Evolutionary conservation across 2,113 vertebrate genomes (phyloP).

Genomic region (Romanogobio albipinnatus): DNA sequence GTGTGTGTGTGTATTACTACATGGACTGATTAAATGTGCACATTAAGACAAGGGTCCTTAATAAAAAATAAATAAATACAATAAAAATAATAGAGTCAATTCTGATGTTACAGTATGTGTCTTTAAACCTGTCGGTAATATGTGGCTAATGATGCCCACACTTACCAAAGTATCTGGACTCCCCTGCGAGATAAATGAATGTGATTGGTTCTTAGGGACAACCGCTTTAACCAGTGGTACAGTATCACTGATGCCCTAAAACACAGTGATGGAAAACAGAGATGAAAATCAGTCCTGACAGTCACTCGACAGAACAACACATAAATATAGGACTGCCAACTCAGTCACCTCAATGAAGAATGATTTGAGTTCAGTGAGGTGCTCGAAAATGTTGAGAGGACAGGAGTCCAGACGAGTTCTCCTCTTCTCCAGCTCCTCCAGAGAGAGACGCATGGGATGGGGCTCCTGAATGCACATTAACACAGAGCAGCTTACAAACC

Average conservation of each 20-base stretch:
- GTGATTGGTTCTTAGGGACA: conserved; percentile 93
- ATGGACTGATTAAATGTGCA: neutral
- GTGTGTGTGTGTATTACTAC: neutral
- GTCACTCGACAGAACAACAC: neutral
- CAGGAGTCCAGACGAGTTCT: conserved; percentile 83
- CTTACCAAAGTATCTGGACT: conserved; percentile 95
- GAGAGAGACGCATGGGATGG: conserved; percentile 88
- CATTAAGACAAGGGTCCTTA: neutral
- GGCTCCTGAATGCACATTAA: conserved; percentile 80
- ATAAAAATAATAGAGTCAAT: neutral
- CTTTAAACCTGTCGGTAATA: neutral
- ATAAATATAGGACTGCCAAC: neutral
- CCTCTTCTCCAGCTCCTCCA: conserved; percentile 89
- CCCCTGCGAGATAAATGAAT: conserved; percentile 97
- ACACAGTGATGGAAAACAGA: neutral
- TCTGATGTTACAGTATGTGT: neutral
- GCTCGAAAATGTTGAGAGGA: conserved; percentile 88
- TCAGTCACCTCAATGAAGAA: conserved; percentile 92
- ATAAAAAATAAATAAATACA: neutral
- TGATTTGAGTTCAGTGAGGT: conserved; percentile 92
- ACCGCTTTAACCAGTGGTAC: conserved; percentile 89
- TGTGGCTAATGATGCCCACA: neutral
- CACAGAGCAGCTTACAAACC: neutral
- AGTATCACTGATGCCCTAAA: conserved; percentile 92
- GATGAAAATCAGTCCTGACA: neutral